A percentile compares a stretch with the other conserved stretches of the same genome.
Conservation (phyloP, 2,113 vertebrate genomes). For the Tachycineta bicolor region DNA sequence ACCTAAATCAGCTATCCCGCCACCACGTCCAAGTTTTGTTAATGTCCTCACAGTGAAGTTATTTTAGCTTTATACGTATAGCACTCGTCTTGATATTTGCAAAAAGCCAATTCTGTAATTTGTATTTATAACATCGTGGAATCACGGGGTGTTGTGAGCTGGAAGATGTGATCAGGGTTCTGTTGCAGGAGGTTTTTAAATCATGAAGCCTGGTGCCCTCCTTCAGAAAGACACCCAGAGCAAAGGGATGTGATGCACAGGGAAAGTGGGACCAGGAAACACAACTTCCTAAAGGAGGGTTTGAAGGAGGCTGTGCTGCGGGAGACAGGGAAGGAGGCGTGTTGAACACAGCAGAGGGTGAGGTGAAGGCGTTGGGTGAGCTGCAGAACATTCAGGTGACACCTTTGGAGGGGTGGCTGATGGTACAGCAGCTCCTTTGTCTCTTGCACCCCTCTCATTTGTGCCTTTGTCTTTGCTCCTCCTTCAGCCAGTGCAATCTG, state of each 20-base stretch:
- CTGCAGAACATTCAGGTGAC: not conserved
- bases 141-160: not conserved
- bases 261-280: not conserved
- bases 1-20: no score
- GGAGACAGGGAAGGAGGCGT: not conserved
- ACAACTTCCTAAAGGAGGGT: not conserved
- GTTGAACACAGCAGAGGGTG: not conserved
- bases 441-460: not conserved
- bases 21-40: no score
- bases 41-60: no score
- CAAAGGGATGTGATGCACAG: not conserved
- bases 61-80: no score
- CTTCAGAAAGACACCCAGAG: not conserved
- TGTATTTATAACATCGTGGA: no score
- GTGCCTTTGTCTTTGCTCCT: not conserved
- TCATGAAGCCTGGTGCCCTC: not conserved
- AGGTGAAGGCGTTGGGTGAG: not conserved
- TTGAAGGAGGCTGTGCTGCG: not conserved
- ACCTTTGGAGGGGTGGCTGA: not conserved
- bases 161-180: not conserved
- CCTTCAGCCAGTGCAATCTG: not conserved
- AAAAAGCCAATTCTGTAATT: no score
- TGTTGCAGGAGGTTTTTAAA: not conserved
- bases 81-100: no score
- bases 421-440: not conserved